Base-by-base conservation (phyloP, 2,888 invertebrate genomes). In the Mellilla xanthometata region DNA sequence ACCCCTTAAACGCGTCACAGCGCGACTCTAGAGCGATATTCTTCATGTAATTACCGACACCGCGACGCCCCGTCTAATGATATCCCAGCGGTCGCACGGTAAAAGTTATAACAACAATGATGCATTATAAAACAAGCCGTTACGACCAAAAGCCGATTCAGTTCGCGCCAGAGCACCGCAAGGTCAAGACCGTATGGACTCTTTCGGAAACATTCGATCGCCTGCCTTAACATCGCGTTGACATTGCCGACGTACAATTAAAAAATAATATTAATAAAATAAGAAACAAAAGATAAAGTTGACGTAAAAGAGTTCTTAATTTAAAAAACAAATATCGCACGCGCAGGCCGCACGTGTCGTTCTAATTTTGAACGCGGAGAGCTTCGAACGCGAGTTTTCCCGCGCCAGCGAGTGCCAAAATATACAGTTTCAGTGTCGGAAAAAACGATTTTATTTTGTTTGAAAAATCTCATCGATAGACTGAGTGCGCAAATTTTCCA, bases 61-160 rank as follows among this genome's bases (percentile, higher is more conserved):
- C 24, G n/a, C 8, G 2, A 11, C 38, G 34, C 23, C 43, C 38
- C 54, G 35, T 51, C 54, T 24, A 24, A 24, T n/a, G 24, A 41
- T 19, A 33, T 40, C 41, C 41, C 33, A 29, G 26, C 68, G 60
- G 26, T 39, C 45, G 28, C 68, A 59, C 78, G 64, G 79, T 77
- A 82, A 86, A 82, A 84, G 82, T 83, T 81, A 81, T 79, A 76
- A 85, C 83, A 82, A 85, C 84, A 85, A 79, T 78, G 73, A 73
- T 73, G 75, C 79, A 74, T 85, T 87, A 88, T 88, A 89, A 89
- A 88, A 87, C 80, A 72, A 67, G 68, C 72, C 58, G 76, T 66
- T 68, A 66, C 68, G 64, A 75, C 81, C 72, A 77, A 83, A 83
- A 80, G 72, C 73, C 66, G 75, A 77, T 81, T 84, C 87, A 88